phyloP scores from a whole-genome alignment of 2,797 vertebrate genomes.

The Anguilla megastoma region DNA sequence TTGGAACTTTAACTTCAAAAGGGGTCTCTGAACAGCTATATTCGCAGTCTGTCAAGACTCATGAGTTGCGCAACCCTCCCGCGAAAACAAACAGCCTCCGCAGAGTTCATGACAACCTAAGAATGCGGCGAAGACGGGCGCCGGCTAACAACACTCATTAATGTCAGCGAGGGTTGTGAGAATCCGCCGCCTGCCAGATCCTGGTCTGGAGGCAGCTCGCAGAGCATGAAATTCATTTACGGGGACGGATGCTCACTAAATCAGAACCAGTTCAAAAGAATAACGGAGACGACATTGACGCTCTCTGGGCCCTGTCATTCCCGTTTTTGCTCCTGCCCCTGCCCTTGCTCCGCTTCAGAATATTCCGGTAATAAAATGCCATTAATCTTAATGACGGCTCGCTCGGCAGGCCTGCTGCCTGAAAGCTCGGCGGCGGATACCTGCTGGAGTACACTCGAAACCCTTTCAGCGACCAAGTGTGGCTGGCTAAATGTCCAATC shows the following conservation, averaged over 20 bases:
- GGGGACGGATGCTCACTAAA: constrained; percentile 14
- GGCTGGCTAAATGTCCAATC: constrained; percentile 1
- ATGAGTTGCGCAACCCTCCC: not conserved
- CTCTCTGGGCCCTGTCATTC: not conserved
- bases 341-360: not conserved
- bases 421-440: not conserved
- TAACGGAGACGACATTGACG: not conserved
- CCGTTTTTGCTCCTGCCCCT: not conserved
- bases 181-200: not conserved
- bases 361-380: constrained; percentile 21
- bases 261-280: constrained; percentile 4
- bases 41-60: not conserved
- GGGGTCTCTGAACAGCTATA: not conserved
- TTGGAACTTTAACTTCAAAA: not conserved
- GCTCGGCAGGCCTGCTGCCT: not conserved
- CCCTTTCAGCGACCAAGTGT: constrained; percentile 5
- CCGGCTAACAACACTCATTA: not conserved
- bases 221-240: constrained; percentile 5
- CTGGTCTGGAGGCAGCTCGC: not conserved
- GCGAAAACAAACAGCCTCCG: not conserved
- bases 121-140: not conserved
- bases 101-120: not conserved
- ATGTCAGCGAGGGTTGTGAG: constrained; percentile 19
- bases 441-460: constrained; percentile 5
- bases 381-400: constrained; percentile 23